These are phyloP conservation scores for Platyscapa corneri DNA, from an alignment of 1,140 invertebrate species.

Conservation along the genomic window DNA sequence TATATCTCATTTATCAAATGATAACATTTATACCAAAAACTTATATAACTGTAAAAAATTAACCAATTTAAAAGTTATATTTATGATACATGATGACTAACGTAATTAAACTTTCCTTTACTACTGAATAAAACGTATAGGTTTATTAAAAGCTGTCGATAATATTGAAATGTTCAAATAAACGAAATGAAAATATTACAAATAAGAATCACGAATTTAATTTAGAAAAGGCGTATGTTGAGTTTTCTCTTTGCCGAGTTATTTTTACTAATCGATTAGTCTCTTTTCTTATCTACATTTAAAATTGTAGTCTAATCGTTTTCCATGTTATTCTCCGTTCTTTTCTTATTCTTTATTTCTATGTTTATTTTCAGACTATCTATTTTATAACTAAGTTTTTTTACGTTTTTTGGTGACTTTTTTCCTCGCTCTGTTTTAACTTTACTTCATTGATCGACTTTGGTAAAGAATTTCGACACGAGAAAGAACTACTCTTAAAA, in stretches of 20 bases:
- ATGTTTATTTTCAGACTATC: conserved; percentile 23
- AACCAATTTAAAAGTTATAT: too few species aligned
- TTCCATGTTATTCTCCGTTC: conserved; percentile 10
- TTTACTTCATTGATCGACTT: conserved; percentile 42
- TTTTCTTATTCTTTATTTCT: background rate
- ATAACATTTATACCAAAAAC: too few species aligned
- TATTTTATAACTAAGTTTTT: conserved; percentile 26
- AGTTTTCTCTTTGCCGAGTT: background rate
- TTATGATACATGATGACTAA: too few species aligned
- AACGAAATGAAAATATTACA: too few species aligned
- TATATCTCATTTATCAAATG: too few species aligned
- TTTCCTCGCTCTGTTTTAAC: background rate
- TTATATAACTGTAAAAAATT: too few species aligned
- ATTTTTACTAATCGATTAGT: background rate
- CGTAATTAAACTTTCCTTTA: too few species aligned
- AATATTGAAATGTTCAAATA: too few species aligned
- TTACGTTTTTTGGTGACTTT: background rate
- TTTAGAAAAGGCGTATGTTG: background rate
- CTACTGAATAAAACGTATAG: too few species aligned
- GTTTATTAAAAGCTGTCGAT: too few species aligned
- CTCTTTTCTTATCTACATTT: background rate
- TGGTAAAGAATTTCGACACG: conserved; percentile 27
- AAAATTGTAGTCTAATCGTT: background rate
- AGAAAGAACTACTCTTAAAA: conserved; percentile 3
- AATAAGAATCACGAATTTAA: too few species aligned